phyloP scores from a whole-genome alignment of 2,113 vertebrate genomes.

The Phyllostomus hastatus region DNA sequence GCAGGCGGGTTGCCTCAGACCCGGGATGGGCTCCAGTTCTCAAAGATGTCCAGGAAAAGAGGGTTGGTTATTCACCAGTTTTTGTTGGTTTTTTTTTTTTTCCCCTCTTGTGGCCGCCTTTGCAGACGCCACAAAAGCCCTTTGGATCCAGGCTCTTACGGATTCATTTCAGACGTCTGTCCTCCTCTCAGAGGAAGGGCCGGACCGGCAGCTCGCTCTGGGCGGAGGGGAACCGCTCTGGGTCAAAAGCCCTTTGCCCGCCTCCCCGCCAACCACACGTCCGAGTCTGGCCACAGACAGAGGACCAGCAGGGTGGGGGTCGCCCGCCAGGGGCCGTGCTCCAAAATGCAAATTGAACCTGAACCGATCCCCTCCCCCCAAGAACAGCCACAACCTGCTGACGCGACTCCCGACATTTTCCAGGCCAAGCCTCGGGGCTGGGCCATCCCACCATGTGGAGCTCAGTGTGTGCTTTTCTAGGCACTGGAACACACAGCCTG shows the following conservation, averaged over 20 bases:
- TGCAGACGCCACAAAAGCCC: neutral
- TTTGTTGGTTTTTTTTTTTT: too few species aligned
- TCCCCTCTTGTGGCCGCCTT: neutral
- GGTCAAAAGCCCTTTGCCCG: neutral
- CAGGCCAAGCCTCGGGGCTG: neutral
- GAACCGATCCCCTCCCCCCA: neutral
- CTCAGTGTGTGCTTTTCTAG: neutral
- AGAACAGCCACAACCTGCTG: rapidly evolving
- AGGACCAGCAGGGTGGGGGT: rapidly evolving
- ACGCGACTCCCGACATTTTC: neutral
- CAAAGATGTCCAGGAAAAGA: neutral
- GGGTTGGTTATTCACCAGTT: neutral
- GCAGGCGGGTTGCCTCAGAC: neutral
- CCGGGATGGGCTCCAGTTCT: rapidly evolving
- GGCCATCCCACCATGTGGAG: neutral
- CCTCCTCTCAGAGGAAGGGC: neutral
- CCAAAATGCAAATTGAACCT: neutral
- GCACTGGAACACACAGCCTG: rapidly evolving
- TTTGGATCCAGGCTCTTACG: too few species aligned
- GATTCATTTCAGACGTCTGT: too few species aligned
- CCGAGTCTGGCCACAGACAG: rapidly evolving
- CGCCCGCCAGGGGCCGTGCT: neutral
- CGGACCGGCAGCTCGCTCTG: neutral
- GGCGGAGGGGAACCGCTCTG: neutral
- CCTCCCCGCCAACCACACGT: neutral